These are phyloP conservation scores for Strigamia maritima DNA, from an alignment of 2,888 invertebrate genomes.

Conservation along the genomic window DNA sequence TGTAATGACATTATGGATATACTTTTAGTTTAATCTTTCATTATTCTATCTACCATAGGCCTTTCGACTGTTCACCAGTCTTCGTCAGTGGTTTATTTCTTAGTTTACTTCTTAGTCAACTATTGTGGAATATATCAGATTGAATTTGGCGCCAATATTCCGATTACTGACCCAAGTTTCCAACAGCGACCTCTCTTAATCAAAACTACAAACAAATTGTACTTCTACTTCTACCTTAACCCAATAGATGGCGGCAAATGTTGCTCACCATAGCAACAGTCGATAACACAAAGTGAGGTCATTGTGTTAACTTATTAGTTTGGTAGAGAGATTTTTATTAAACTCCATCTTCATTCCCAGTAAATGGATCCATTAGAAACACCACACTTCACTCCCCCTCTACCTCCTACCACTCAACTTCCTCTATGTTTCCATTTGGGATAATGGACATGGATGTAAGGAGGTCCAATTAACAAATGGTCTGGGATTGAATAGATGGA, in stretches of 20 bases:
- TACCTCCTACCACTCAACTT: slow-evolving; percentile 22
- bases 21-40: no score
- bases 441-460: slow-evolving; percentile 29
- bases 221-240: background rate
- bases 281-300: slow-evolving; percentile 17
- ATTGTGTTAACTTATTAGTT: slow-evolving; percentile 29
- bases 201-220: background rate
- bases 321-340: slow-evolving; percentile 21
- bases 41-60: no score
- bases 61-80: no score
- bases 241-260: slow-evolving; percentile 7
- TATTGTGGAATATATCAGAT: background rate
- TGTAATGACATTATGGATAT: no score
- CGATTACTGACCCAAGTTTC: no score
- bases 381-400: background rate
- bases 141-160: background rate
- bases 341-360: slow-evolving; percentile 25
- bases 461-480: slow-evolving; percentile 21
- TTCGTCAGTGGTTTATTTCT: no score
- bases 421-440: slow-evolving; percentile 26
- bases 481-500: slow-evolving; percentile 27
- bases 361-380: slow-evolving; percentile 27
- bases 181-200: background rate
- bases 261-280: slow-evolving; percentile 1
- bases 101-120: no score